Evolutionary conservation across 1,140 invertebrate species (phyloP).

Genomic region (Eufriesea mexicana): DNA sequence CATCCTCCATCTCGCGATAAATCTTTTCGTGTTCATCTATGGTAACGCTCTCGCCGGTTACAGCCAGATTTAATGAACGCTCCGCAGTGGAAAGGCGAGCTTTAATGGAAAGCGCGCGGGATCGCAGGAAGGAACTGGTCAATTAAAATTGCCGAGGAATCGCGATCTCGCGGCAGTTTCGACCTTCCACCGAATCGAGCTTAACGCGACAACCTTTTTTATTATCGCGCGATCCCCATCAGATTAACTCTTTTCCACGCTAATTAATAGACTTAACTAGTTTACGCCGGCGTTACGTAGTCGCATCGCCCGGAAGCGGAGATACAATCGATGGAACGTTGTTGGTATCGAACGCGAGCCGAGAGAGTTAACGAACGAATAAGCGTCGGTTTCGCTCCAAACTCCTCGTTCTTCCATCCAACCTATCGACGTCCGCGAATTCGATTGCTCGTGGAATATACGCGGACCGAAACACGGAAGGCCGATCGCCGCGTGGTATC

Average conservation of each 20-base stretch:
- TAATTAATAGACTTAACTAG: conserved; percentile 21
- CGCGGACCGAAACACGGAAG: neutral
- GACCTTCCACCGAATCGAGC: neutral
- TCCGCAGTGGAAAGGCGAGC: conserved; percentile 4
- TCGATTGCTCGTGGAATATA: neutral
- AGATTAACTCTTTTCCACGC: conserved; percentile 6
- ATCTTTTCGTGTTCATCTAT: conserved; percentile 45
- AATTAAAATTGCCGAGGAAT: conserved; percentile 27
- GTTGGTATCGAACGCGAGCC: neutral
- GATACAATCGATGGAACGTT: conserved; percentile 8
- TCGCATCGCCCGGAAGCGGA: neutral
- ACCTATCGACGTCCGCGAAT: neutral
- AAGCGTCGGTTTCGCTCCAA: neutral
- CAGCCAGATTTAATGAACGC: conserved; percentile 24
- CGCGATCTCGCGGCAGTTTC: neutral
- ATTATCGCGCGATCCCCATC: conserved; percentile 8
- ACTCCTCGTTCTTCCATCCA: too few relatives aligned
- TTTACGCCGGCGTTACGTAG: neutral
- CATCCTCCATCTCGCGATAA: conserved; percentile 46
- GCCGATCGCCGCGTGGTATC: too few relatives aligned
- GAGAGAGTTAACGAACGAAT: neutral
- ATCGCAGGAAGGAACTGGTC: conserved; percentile 39
- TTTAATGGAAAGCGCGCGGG: conserved; percentile 1
- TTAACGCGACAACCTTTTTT: conserved; percentile 9
- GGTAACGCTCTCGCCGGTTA: neutral